Conservation (phyloP, 2,113 vertebrate species). For the Channa argus region DNA sequence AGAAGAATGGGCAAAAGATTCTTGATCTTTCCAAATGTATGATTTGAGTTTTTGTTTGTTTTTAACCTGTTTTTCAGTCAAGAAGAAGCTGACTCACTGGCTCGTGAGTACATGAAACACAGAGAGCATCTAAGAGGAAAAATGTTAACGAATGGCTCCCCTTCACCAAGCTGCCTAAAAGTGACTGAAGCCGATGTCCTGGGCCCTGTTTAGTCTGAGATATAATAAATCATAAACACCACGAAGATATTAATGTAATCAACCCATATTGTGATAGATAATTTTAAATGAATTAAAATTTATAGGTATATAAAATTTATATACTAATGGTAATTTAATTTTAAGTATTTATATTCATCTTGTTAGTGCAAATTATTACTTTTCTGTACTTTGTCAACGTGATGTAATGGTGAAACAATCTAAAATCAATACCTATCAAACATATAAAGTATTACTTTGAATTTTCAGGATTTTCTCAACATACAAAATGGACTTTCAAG, state of each 20-base stretch:
- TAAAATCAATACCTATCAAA: too few relatives aligned
- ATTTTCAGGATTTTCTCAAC: constrained; percentile 73
- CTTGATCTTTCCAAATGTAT: background rate
- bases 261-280: background rate
- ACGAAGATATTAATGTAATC: background rate
- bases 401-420: too few relatives aligned
- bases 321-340: too few relatives aligned
- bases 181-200: constrained; percentile 69
- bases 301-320: too few relatives aligned
- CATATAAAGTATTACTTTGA: background rate
- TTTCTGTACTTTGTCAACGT: too few relatives aligned
- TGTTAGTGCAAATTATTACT: too few relatives aligned
- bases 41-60: background rate
- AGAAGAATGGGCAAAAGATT: too few relatives aligned
- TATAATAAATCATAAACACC: background rate
- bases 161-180: constrained; percentile 82
- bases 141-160: constrained; percentile 31
- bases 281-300: too few relatives aligned
- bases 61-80: constrained; percentile 73
- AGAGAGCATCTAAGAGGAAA: constrained; percentile 70
- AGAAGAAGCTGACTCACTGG: constrained; percentile 85
- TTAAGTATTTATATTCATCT: too few relatives aligned
- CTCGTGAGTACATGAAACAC: constrained; percentile 83
- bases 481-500: constrained; percentile 42
- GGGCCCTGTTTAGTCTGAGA: background rate